phyloP scores from a whole-genome alignment of 2,113 vertebrate genomes.

The Montifringilla adamsi region DNA sequence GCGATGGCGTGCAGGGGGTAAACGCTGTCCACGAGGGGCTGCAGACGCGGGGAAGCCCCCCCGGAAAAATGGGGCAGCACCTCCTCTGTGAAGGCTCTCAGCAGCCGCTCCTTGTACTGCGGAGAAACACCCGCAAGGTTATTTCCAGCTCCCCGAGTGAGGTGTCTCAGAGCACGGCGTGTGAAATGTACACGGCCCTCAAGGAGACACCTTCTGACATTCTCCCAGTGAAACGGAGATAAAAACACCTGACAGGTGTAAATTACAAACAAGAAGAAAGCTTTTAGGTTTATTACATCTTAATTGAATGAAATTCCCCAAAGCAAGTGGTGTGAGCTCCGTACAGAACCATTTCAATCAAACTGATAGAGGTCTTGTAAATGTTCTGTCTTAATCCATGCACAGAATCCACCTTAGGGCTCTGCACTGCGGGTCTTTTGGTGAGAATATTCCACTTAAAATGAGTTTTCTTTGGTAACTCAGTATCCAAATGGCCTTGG shows the following conservation, averaged over 20 bases:
- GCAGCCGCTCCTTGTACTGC: slow-evolving; percentile 82
- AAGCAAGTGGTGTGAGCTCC: background rate
- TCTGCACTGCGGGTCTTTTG: background rate
- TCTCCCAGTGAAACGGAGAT: background rate
- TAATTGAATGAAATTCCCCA: background rate
- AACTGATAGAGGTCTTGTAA: background rate
- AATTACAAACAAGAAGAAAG: background rate
- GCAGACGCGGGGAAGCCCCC: slow-evolving; percentile 39
- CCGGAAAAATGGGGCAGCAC: slow-evolving; percentile 75
- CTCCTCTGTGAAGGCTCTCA: slow-evolving; percentile 72
- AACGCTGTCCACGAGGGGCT: slow-evolving; percentile 75
- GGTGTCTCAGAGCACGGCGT: rapidly evolving
- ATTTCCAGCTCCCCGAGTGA: background rate
- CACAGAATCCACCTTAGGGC: background rate
- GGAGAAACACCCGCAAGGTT: background rate
- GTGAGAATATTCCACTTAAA: background rate
- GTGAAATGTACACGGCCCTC: background rate
- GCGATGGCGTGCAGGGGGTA: slow-evolving; percentile 72
- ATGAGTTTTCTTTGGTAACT: background rate
- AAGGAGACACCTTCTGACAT: background rate
- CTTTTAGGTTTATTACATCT: background rate
- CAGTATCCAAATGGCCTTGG: background rate
- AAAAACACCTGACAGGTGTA: background rate
- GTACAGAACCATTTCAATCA: background rate
- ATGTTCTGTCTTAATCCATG: background rate